Base-by-base conservation (phyloP, 2,797 vertebrate genomes). In the Macroramphosus scolopax region DNA sequence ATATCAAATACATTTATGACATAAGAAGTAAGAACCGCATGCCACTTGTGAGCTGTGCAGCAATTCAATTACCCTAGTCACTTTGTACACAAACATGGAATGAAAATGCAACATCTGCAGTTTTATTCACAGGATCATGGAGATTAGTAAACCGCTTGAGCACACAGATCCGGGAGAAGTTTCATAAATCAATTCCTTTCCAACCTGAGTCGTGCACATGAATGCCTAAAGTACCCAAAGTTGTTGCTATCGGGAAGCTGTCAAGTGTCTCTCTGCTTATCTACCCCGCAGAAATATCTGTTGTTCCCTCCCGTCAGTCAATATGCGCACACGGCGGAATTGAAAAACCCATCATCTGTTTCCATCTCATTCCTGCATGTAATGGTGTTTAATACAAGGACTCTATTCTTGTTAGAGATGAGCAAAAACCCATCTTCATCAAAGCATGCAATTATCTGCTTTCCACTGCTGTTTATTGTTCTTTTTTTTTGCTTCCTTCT, bases 301-400 rank as follows among this genome's bases (percentile, higher is more conserved):
- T 57, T 65, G 30, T 63, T 67, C 44, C 26, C 47, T 14, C 28
- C 54, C 64, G 62, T 51, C 56, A 50, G 47, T 84, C 67, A 75
- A 63, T 64, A 59, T 30, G 33, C 7, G 1, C 50, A 17, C 14
- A 25, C 30, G 46, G 68, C 63, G 51, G 46, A 68, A 77, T 41
- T 69, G 72, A 72, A 70, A 72, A 68, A 70, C 28, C 20, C 63
- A 69, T 77, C 68, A 63, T 54, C 32, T 57, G 52, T 55, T 63
- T 43, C 47, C 15, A 62, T 66, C 59, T 69, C 35, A 42, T 42
- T 51, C 53, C 47, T 35, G 51, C 41, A 48, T 34, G 44, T 66
- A 53, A 71, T 64, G 36, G 11, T 39, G 36, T 65, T 68, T 55
- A 40, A 69, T 38, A 55, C 52, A 41, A 61, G 24, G 26, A 48